These are phyloP conservation scores for Goniozus legneri DNA, from an alignment of 1,140 invertebrate genomes.

Conservation along the genomic window DNA sequence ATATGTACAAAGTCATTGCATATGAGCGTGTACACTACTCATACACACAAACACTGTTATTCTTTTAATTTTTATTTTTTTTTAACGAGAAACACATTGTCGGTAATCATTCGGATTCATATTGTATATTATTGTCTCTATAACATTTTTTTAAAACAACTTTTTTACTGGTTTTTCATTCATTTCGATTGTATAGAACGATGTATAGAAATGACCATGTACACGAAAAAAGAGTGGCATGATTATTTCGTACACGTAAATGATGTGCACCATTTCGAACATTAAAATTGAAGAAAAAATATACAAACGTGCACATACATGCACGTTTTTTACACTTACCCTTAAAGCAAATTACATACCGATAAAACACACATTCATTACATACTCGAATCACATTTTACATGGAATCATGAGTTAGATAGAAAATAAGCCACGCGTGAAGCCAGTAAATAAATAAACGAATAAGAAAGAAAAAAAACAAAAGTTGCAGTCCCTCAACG, in stretches of 20 bases:
- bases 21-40: background rate
- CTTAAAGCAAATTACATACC: too few relatives aligned
- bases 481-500: slow-evolving; percentile 39
- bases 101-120: slow-evolving; percentile 7
- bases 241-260: slow-evolving; percentile 5
- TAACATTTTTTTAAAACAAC: background rate
- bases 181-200: background rate
- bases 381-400: slow-evolving; percentile 10
- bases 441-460: too few relatives aligned
- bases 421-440: slow-evolving; percentile 38
- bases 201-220: background rate
- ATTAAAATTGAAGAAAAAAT: slow-evolving; percentile 2
- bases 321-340: slow-evolving; percentile 11
- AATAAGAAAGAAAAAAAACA: too few relatives aligned
- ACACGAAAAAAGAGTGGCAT: background rate
- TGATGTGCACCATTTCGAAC: slow-evolving; percentile 5
- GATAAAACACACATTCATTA: slow-evolving; percentile 12
- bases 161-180: background rate
- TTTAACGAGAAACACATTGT: background rate
- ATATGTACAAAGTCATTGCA: slow-evolving; percentile 32
- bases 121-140: slow-evolving; percentile 1
- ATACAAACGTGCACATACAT: slow-evolving; percentile 14
- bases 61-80: background rate
- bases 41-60: background rate
- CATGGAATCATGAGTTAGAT: slow-evolving; percentile 38